Base-by-base conservation (phyloP, 2,113 vertebrate genomes). In the Progne subis region DNA sequence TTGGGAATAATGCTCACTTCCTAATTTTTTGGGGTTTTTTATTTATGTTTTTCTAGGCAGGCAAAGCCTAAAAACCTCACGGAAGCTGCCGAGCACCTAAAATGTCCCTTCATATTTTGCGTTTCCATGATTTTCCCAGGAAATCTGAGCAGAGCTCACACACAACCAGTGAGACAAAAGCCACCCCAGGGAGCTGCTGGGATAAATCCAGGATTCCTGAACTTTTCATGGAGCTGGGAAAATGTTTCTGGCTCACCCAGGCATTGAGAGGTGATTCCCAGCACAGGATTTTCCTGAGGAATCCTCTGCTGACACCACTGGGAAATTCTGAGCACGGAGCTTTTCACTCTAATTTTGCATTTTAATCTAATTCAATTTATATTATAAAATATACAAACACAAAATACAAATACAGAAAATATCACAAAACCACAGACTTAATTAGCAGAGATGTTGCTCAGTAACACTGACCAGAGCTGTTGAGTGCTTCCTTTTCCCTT, bases 201-300 rank as follows among this genome's bases (percentile, higher is more conserved):
- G n/a, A 5, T 5, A 17, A 4, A 16, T 29, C 16, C 59, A 64
- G 41, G 8, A 12, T 25, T 65, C 52, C 24, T 23, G 16, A 21
- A 11, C 17, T 77, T 63, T 9, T 44, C 5, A 18, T 19, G 60
- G 55, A 47, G 50, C 18, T 24, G 29, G 57, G 28, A 26, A 78
- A 56, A 6, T 0, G 3, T 0, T 0, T 4, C 7, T 18, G 13
- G 14, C 24, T 72, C 43, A 9, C 24, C 24, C 55, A 11, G 2
- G 8, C 4, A 5, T 37, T 3, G 11, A 72, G 67, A 23, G 41
- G 24, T 24, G 23, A 29, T 6, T 24, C 47, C 52, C 43, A 4
- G 10, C 6, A 5, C 0, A 4, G 69, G 5, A 5, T 74, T 81
- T 86, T 55, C 57, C 64, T 2, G 12, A 65, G 43, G 69, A 86